phyloP scores from a whole-genome alignment of 2,113 vertebrate genomes.

The Paratilapia polleni region DNA sequence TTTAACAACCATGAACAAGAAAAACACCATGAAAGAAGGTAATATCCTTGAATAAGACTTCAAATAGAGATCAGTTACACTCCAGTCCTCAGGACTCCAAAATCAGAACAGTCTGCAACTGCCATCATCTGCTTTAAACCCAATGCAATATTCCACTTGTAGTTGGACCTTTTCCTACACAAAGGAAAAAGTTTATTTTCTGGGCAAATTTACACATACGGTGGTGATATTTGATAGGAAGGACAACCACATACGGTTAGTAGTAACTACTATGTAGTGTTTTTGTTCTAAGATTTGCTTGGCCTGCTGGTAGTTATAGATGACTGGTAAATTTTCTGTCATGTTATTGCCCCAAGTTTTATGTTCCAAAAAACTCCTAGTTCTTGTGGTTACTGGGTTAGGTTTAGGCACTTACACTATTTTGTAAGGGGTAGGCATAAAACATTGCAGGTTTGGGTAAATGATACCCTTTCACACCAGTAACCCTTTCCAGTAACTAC shows the following conservation, averaged over 20 bases:
- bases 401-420: neutral
- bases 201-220: constrained; percentile 53
- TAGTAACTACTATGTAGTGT: constrained; percentile 38
- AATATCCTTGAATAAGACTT: constrained; percentile 40
- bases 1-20: constrained; percentile 12
- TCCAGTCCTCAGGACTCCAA: constrained; percentile 36
- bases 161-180: constrained; percentile 4
- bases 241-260: constrained; percentile 62
- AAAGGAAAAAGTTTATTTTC: constrained; percentile 42
- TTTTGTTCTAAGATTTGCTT: constrained; percentile 42
- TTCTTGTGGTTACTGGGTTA: neutral
- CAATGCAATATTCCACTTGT: constrained; percentile 63
- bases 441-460: neutral
- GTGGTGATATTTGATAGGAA: constrained; percentile 67
- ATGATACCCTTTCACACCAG: neutral
- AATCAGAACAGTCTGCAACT: constrained; percentile 45
- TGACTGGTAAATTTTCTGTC: constrained; percentile 14
- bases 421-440: no score
- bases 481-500: no score
- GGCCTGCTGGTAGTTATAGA: constrained; percentile 48
- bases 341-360: constrained; percentile 15
- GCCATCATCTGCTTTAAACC: constrained; percentile 46
- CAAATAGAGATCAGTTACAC: constrained; percentile 37
- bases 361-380: no score
- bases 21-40: constrained; percentile 27